Evolutionary conservation across 1,140 invertebrate species (phyloP), one percentile per base, ranked within the genome.

Genomic region (Carposina sasakii): DNA sequence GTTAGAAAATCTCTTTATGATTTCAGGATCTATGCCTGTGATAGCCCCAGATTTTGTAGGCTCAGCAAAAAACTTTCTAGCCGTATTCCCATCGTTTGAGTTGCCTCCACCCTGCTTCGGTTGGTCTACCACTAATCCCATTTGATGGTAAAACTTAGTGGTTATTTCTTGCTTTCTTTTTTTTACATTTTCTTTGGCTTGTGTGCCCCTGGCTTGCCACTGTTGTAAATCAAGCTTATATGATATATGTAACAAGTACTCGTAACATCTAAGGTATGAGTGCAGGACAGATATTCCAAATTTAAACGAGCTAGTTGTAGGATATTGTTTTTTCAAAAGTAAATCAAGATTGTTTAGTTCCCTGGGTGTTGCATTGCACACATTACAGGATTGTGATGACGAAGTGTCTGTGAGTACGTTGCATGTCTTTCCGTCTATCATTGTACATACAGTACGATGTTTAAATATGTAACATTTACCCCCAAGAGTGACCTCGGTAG

Each of bases 21-120:
- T 6, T 6, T 28, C 24, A 28, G 24, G 24, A 28, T 28, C n/a
- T n/a, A 28, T 6, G 24, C 24, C 24, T 28, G 24, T 28, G 24
- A 28, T 28, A 28, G 24, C 24, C 24, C 24, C 24, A 28, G 24
- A 28, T 28, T 28, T 28, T 28, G 24, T 28, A 28, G 24, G 24
- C 12, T 28, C 24, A 28, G 24, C 24, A 6, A 28, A 28, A 28
- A 28, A 28, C 24, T 28, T 28, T 12, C 24, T 28, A 6, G 24
- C 24, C n/a, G 34, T 37, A 15, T 37, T 37, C n/a, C n/a, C n/a
- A 15, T 37, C n/a, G 13, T 15, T 37, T 37, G 24, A 28, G 24
- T 37, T 37, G 34, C n/a, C n/a, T 15, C n/a, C n/a, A 37, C n/a
- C 17, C 9, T 15, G 17, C 34, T 37, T 13, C n/a, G n/a, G 34